Evolutionary conservation across 2,113 vertebrate species (phyloP), one percentile per base, ranked within the genome.

Genomic region (Saguinus imperator): DNA sequence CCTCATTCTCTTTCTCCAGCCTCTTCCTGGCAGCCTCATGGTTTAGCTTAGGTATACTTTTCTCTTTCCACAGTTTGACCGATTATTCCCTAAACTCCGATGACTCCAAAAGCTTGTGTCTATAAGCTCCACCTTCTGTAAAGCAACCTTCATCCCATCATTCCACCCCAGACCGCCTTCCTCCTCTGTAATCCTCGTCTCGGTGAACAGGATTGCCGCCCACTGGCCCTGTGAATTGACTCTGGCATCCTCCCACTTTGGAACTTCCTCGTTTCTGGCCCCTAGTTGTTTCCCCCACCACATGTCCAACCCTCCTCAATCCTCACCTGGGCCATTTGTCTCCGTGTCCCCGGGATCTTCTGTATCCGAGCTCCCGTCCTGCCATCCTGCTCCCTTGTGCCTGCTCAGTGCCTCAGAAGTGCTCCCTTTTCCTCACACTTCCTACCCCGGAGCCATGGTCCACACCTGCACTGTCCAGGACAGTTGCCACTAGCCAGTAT

Each of bases 191-290:
- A 18, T 23, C 55, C 64, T 72, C n/a, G 1, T 8, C 8, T 23
- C 61, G 0, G 2, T 1, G 37, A 45, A 3, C 0, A 25, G 5
- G 7, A 12, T 0, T 21, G 1, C 75, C 40, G 16, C 8, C 52
- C 5, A 21, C 43, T 4, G 1, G 12, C 45, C 35, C 90, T 45
- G 87, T 1, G n/a, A 48, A 10, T 2, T 3, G 9, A 14, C 77
- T 37, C 35, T 6, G 8, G 3, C 0, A 0, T 45, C 82, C 29
- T n/a, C 18, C 20, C 1, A 11, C 35, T 43, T 66, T 14, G 68
- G 27, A 23, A 43, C n/a, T 6, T 70, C 16, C 70, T 76, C 64
- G 0, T 37, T 32, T 29, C 8, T 1, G 0, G 29, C 57, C 43
- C 61, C 68, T 91, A 11, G 70, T n/a, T 14, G 4, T 57, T 66